Base-by-base conservation (phyloP, 2,113 vertebrate species). In the Etheostoma cragini region DNA sequence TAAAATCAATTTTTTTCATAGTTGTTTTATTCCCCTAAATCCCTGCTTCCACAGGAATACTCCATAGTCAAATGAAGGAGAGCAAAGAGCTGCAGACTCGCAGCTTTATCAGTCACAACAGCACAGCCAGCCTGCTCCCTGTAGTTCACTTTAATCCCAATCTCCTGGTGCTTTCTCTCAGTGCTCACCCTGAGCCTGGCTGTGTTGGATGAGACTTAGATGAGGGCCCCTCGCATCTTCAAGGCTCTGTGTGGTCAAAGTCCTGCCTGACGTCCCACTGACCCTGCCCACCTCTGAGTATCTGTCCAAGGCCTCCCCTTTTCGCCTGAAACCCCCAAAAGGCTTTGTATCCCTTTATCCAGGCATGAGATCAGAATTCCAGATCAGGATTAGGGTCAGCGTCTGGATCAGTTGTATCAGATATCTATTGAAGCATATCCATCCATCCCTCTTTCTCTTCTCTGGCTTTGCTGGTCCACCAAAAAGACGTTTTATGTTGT, bases 351-450 rank as follows among this genome's bases (percentile, higher is more conserved):
- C 70, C 76, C 79, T 93, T 91, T 83, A 90, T 86, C 78, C 89
- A 82, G 74, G 83, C 86, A 83, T 84, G 76, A 84, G 78, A 91
- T 92, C 86, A 89, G 80, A 93, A 89, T 89, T 89, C 76, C 85
- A 86, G 87, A 88, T 91, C 76, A 80, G 83, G 85, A 92, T 91
- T 84, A 88, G 65, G 84, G 84, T 88, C 86, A 88, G 83, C 69
- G 65, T 90, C 49, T 72, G 85, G 82, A 91, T 85, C 87, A 80
- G 52, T 80, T 85, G 81, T 86, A 89, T 92, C 84, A 88, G 54
- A 87, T 71, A 83, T 81, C 80, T 81, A 82, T 68, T 81, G 85
- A 90, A 87, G 82, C 78, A 78, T 82, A 86, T 89, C 83, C 78
- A 24, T 76, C 64, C 67, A 83, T 88, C 81, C 76, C 71, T 38